phyloP scores from a whole-genome alignment of 2,113 vertebrate genomes.

The Plestiodon gilberti region DNA sequence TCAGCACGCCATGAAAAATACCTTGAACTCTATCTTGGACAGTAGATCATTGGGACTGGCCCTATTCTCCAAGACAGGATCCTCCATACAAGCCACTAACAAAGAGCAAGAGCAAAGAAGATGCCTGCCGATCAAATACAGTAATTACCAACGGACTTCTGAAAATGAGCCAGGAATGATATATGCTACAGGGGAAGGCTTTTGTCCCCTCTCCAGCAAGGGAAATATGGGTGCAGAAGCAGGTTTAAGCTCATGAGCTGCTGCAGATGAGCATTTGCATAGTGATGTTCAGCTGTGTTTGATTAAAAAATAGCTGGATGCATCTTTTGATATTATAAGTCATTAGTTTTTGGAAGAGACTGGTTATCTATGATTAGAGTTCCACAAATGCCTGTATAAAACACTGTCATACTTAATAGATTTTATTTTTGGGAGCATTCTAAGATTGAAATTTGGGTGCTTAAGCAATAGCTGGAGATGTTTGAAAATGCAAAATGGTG shows the following conservation, averaged over 20 bases:
- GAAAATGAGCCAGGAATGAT: not conserved
- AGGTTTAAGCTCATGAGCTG: not conserved
- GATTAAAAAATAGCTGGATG: not conserved
- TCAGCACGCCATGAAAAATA: not conserved
- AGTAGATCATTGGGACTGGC: not conserved
- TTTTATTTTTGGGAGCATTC: not conserved
- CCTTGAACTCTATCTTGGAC: not conserved
- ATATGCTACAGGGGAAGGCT: not conserved
- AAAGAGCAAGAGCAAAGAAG: not conserved
- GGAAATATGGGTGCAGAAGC: not conserved
- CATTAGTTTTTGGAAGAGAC: not conserved
- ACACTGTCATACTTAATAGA: no score
- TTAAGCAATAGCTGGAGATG: not conserved
- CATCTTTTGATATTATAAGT: not conserved
- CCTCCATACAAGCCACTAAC: no score
- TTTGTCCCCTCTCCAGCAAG: not conserved
- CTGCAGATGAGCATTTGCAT: not conserved
- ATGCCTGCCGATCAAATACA: not conserved
- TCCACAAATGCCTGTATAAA: not conserved
- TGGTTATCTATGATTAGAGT: not conserved
- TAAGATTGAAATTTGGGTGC: not conserved
- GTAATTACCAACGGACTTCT: not conserved
- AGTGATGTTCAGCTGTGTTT: not conserved
- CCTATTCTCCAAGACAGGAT: no score
- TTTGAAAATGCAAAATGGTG: no score